Conservation (phyloP, 2,888 invertebrate species). For the Nipponacmea schrenckii region DNA sequence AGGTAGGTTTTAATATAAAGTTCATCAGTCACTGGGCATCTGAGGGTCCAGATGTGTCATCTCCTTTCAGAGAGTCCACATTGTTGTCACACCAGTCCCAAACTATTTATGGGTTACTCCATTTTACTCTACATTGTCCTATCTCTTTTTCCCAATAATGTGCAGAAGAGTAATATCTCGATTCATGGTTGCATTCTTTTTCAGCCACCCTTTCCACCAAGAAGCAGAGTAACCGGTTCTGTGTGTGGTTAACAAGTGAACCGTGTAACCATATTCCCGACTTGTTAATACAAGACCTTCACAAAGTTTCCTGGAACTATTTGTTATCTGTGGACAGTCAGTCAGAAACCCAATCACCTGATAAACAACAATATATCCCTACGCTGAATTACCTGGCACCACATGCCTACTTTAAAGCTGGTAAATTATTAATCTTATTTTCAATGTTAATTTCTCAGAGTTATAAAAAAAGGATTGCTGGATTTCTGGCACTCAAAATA, state of each 20-base stretch:
- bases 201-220: conserved; percentile 44
- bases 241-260: conserved; percentile 61
- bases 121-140: too few relatives aligned
- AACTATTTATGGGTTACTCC: too few relatives aligned
- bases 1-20: conserved; percentile 29
- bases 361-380: conserved; percentile 2
- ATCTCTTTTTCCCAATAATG: background rate
- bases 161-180: background rate
- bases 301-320: conserved; percentile 57
- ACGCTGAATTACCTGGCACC: conserved; percentile 22
- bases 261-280: conserved; percentile 47
- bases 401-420: conserved; percentile 28
- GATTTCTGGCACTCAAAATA: too few relatives aligned
- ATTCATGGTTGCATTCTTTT: background rate
- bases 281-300: conserved; percentile 50
- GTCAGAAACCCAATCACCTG: conserved; percentile 18
- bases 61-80: too few relatives aligned
- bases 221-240: conserved; percentile 49
- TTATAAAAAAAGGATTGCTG: too few relatives aligned
- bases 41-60: too few relatives aligned
- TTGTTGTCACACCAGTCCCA: too few relatives aligned
- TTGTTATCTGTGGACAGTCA: conserved; percentile 39
- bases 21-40: too few relatives aligned
- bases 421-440: conserved; percentile 9
- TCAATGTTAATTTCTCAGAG: too few relatives aligned